Conservation (phyloP, 1,140 invertebrate genomes). For the Drosophila littoralis region DNA sequence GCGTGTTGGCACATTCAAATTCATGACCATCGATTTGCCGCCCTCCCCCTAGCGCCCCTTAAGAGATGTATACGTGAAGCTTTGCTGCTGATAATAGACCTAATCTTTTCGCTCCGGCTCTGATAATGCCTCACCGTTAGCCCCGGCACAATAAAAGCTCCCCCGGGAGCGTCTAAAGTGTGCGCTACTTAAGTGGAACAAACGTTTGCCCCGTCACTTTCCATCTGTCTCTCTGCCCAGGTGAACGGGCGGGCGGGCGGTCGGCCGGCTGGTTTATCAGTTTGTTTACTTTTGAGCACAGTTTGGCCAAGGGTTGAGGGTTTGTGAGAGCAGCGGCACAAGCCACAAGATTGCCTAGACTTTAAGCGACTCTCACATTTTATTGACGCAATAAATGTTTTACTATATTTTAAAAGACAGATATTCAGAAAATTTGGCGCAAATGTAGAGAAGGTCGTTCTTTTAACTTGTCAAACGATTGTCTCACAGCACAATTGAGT, state of each 20-base stretch:
- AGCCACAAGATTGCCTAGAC: constrained; percentile 6
- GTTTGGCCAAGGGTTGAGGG: neutral
- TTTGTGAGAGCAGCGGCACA: neutral
- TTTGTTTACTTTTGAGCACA: constrained; percentile 66
- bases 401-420: too few species aligned
- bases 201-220: constrained; percentile 8
- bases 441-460: too few species aligned
- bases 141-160: constrained; percentile 25
- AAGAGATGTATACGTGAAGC: neutral
- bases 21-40: neutral
- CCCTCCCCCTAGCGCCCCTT: neutral
- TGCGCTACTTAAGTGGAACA: constrained; percentile 23
- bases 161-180: constrained; percentile 27
- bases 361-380: neutral
- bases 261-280: constrained; percentile 13
- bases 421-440: too few species aligned
- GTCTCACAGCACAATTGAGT: too few species aligned
- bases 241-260: too few species aligned
- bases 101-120: constrained; percentile 22
- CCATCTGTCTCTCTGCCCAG: neutral
- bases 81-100: constrained; percentile 12
- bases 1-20: constrained; percentile 11
- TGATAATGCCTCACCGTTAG: constrained; percentile 12
- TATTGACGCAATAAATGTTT: neutral
- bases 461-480: too few species aligned